Evolutionary conservation across 1,140 invertebrate genomes (phyloP).

Genomic region (Ceratosolen fusciceps): DNA sequence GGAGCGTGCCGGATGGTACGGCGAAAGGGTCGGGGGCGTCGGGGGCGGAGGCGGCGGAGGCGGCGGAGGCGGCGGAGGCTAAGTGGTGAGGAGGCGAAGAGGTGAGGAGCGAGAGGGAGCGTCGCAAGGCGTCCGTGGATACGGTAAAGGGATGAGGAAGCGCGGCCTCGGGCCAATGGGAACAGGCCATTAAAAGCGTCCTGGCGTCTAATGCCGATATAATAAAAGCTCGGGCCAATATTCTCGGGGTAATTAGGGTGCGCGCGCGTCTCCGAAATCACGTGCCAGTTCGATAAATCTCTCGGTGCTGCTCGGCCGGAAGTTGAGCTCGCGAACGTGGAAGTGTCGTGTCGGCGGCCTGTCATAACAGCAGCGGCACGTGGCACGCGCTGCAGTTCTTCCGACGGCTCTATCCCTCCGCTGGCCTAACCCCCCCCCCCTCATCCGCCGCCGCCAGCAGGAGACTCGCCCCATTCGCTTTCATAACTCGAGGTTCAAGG

Average conservation of each 20-base stretch:
- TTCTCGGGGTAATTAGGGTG: constrained; percentile 58
- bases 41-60: too few relatives aligned
- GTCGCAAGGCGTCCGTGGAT: too few relatives aligned
- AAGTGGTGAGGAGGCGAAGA: too few relatives aligned
- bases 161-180: too few relatives aligned
- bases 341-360: constrained; percentile 63
- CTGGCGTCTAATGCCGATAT: neutral
- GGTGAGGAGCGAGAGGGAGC: too few relatives aligned
- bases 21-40: too few relatives aligned
- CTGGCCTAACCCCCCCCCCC: constrained; percentile 7
- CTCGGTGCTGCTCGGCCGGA: constrained; percentile 52
- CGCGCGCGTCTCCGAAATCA: constrained; percentile 46
- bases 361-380: constrained; percentile 66
- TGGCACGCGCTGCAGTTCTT: constrained; percentile 3
- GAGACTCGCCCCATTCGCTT: constrained; percentile 61
- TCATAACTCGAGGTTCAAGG: constrained; percentile 56
- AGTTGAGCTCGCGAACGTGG: constrained; percentile 51
- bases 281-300: constrained; percentile 63
- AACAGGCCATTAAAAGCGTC: too few relatives aligned
- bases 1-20: too few relatives aligned
- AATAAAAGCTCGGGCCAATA: constrained; percentile 16
- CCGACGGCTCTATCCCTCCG: neutral
- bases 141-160: too few relatives aligned
- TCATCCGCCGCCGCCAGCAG: constrained; percentile 55
- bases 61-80: too few relatives aligned